These are phyloP conservation scores for Indicator indicator DNA, from an alignment of 2,113 vertebrate genomes.

Conservation along the genomic window DNA sequence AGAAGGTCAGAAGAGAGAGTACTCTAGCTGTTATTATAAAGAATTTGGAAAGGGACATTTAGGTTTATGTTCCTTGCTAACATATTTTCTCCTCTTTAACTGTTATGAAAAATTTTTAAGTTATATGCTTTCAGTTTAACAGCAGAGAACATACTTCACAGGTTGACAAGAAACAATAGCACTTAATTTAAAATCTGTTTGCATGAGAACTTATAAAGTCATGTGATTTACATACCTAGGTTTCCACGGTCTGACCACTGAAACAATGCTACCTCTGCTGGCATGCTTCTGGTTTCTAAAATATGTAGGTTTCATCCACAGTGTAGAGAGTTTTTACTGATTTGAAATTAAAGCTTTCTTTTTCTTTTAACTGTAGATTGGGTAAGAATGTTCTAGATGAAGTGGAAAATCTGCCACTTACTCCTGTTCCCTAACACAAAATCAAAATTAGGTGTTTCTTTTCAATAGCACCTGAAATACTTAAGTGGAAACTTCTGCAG, in stretches of 20 bases:
- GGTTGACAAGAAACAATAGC: not conserved
- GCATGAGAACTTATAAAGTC: not conserved
- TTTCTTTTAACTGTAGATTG: not conserved
- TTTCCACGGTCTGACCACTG: rapidly evolving
- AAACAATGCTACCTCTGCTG: not conserved
- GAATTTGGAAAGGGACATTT: not conserved
- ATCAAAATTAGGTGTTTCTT: not conserved
- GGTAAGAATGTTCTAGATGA: not conserved
- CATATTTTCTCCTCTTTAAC: not conserved
- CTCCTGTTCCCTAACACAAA: not conserved
- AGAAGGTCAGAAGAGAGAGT: not conserved
- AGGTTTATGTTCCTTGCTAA: not conserved
- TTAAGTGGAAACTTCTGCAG: not conserved
- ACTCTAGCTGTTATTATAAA: not conserved
- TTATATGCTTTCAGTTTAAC: not conserved
- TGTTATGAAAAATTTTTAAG: not conserved
- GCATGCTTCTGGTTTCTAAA: not conserved
- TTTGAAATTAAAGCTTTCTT: not conserved
- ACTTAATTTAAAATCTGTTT: not conserved
- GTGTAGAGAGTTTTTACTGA: not conserved
- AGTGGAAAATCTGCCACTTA: not conserved
- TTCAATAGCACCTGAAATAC: not conserved
- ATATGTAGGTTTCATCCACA: not conserved
- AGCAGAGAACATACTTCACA: not conserved
- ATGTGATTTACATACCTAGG: not conserved